These are phyloP conservation scores for Picathartes gymnocephalus DNA, from an alignment of 2,113 vertebrate species.

Conservation along the genomic window DNA sequence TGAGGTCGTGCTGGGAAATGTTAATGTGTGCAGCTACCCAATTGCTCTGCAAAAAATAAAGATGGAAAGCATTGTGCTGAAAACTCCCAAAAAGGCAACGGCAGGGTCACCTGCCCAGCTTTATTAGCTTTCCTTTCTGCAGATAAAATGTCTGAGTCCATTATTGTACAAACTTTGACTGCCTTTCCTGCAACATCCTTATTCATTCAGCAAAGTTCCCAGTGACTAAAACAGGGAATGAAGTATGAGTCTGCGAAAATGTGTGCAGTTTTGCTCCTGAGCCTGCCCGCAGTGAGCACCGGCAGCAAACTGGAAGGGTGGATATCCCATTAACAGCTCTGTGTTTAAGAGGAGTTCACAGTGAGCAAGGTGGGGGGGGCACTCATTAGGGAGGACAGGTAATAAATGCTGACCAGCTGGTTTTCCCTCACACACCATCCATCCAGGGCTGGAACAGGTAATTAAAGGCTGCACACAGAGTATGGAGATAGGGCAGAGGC, in stretches of 20 bases:
- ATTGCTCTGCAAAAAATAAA: not conserved
- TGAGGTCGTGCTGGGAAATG: conserved; percentile 7
- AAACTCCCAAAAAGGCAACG: not conserved
- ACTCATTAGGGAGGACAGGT: not conserved
- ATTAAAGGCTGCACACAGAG: not conserved
- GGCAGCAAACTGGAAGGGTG: not conserved
- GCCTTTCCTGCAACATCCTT: not conserved
- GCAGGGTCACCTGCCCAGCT: not conserved
- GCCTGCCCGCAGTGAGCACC: not conserved
- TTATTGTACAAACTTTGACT: not conserved
- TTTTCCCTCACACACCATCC: not conserved
- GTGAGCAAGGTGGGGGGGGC: not conserved
- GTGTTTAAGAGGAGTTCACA: not conserved
- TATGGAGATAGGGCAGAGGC: not conserved
- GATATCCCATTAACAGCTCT: not conserved
- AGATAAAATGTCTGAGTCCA: not conserved
- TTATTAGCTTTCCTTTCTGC: not conserved
- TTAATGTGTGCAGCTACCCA: conserved; percentile 1
- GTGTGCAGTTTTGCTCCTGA: not conserved
- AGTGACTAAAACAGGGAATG: not conserved
- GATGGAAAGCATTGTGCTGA: not conserved
- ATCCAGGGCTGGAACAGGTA: not conserved
- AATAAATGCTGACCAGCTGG: not conserved
- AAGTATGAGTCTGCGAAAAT: not conserved
- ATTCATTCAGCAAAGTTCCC: not conserved